Evolutionary conservation across 1,140 invertebrate genomes (phyloP).

Genomic region (Aphidius gifuensis): DNA sequence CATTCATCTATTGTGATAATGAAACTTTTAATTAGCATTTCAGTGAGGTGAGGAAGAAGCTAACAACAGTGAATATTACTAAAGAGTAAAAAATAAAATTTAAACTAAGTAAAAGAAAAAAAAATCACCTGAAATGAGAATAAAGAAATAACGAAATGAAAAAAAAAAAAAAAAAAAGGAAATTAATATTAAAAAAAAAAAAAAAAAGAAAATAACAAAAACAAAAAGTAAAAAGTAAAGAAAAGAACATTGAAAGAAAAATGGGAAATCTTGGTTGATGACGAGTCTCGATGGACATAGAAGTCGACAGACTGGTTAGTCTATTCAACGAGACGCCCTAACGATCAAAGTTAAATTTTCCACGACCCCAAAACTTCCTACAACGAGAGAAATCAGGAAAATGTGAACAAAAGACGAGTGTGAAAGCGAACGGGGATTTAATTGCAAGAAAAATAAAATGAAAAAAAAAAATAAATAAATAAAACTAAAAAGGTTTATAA

Average conservation of each 20-base stretch:
- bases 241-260: constrained; percentile 12
- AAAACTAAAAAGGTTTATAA: no score
- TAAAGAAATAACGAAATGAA: constrained; percentile 5
- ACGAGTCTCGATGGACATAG: constrained; percentile 25
- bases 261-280: constrained; percentile 17
- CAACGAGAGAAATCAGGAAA: constrained; percentile 17
- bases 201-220: constrained; percentile 4
- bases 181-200: not conserved
- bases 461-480: no score
- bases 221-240: not conserved
- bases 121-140: not conserved
- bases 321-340: constrained; percentile 24
- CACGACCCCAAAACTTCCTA: constrained; percentile 13
- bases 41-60: not conserved
- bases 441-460: no score
- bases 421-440: no score
- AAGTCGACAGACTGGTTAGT: constrained; percentile 28
- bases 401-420: constrained; percentile 9
- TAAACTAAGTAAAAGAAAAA: no score
- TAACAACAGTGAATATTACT: not conserved
- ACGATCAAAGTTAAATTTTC: constrained; percentile 20
- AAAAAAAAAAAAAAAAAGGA: no score
- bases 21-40: constrained; percentile 35
- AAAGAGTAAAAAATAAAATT: no score
- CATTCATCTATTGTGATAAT: constrained; percentile 22